Base-by-base conservation (phyloP, 2,113 vertebrate genomes). In the Hippocampus zosterae region DNA sequence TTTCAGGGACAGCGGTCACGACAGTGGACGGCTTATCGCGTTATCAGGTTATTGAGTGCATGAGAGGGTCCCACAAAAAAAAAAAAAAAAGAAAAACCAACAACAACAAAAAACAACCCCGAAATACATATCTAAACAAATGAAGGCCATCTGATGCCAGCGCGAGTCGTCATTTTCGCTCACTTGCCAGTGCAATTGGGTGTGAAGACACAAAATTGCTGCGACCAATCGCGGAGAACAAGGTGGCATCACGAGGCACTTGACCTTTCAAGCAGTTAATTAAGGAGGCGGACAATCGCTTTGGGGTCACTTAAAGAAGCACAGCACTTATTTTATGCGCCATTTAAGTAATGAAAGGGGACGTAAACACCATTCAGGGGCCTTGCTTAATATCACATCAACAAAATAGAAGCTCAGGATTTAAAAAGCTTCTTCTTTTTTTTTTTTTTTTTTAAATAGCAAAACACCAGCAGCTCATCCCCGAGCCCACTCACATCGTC, bases 181-280 rank as follows among this genome's bases (percentile, higher is more conserved):
- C 2, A 8, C 50, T 48, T 46, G 27, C 25, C 23, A 29, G 29
- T 70, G 37, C 59, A 84, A 86, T 77, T 77, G 71, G 37, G 72
- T 68, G 59, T 76, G 63, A 81, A 83, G 88, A 71, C 59, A 78
- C 69, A 57, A 57, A 81, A 67, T 62, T 70, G 15, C 72, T 63
- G 65, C 76, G 80, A 66, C 57, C 80, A 74, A 79, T 81, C 63
- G 79, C 69, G 56, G 63, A 62, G 57, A 82, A 84, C 76, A 79
- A 71, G 77, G 59, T 77, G 67, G 83, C 72, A 82, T 87, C 87
- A 84, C 78, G 69, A 76, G 59, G 71, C 64, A 77, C 71, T 64
- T 88, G 85, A 88, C 88, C 85, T 90, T 89, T 60, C 85, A 76
- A 62, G 53, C 77, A 82, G 75, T 75, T 81, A 84, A 91, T 89